phyloP scores from a whole-genome alignment of 1,140 invertebrate species.

The Ephestia elutella region DNA sequence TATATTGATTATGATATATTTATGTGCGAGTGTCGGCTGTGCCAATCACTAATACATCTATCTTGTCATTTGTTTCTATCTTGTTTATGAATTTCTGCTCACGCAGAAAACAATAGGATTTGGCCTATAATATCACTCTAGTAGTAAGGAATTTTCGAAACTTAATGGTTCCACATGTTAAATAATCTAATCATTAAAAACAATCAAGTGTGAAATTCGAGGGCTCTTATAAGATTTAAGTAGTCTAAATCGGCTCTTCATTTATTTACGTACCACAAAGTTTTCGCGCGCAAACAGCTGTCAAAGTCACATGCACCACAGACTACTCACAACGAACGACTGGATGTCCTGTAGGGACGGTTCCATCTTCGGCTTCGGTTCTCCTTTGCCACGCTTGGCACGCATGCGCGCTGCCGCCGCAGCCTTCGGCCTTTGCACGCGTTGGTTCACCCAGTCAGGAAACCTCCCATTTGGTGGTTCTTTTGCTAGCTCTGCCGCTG shows the following conservation, averaged over 20 bases:
- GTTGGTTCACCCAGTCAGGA: conserved; percentile 62
- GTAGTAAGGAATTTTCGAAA: too few relatives aligned
- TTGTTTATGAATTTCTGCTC: too few relatives aligned
- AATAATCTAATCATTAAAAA: too few relatives aligned
- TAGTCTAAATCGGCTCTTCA: neutral
- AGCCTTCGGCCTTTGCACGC: conserved; percentile 52
- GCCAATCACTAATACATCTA: too few relatives aligned
- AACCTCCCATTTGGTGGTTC: conserved; percentile 64
- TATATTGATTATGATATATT: too few relatives aligned
- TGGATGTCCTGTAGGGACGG: conserved; percentile 30
- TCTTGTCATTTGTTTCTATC: too few relatives aligned
- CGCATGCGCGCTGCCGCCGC: conserved; percentile 46
- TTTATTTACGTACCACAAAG: conserved; percentile 12
- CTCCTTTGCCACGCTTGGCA: conserved; percentile 49
- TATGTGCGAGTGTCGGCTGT: too few relatives aligned
- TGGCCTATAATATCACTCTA: too few relatives aligned
- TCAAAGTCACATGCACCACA: conserved; percentile 5
- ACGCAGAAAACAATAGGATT: too few relatives aligned
- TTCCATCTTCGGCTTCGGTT: conserved; percentile 22
- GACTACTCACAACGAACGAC: conserved; percentile 53
- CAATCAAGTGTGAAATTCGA: too few relatives aligned
- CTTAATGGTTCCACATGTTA: too few relatives aligned
- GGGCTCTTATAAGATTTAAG: too few relatives aligned
- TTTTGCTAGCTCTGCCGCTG: conserved; percentile 61
- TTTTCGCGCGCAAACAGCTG: conserved; percentile 26